Percentiles rank a stretch among this genome's conserved stretches.
phyloP scores from a whole-genome alignment of 1,140 invertebrate species.

The Drosophila cardini region DNA sequence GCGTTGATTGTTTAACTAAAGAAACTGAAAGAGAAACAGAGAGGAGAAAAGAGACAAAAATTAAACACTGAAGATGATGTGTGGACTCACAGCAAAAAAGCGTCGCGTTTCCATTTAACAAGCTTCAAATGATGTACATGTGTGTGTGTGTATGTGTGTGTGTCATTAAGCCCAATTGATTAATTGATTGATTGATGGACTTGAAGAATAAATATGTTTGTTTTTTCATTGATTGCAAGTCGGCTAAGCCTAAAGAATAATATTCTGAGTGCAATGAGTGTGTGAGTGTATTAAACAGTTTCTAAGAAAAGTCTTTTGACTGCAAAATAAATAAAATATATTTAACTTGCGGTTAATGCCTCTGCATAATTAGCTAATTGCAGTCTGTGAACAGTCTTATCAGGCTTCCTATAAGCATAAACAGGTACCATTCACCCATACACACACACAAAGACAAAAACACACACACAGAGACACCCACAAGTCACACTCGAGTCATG shows the following conservation, averaged over 20 bases:
- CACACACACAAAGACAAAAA: neutral
- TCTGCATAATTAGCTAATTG: slow-evolving; percentile 30
- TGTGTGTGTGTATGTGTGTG: slow-evolving; percentile 18
- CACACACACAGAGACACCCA: neutral
- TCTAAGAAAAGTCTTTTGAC: neutral
- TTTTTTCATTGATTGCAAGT: slow-evolving; percentile 27
- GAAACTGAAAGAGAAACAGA: neutral
- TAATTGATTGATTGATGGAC: slow-evolving; percentile 37
- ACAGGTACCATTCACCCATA: slow-evolving; percentile 21
- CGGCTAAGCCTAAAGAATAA: slow-evolving; percentile 21
- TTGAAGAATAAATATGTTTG: slow-evolving; percentile 11
- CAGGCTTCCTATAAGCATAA: slow-evolving; percentile 20
- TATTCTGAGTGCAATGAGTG: slow-evolving; percentile 30
- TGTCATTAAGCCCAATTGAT: slow-evolving; percentile 44
- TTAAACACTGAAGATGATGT: slow-evolving; percentile 22
- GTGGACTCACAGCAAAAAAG: slow-evolving; percentile 24
- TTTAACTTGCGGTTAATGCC: neutral
- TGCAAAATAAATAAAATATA: neutral
- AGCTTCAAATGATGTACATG: neutral
- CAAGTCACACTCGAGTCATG: neutral
- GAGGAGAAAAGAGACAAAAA: neutral
- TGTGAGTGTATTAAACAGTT: slow-evolving; percentile 3
- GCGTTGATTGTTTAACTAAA: slow-evolving; percentile 33
- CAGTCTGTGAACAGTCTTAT: slow-evolving; percentile 13
- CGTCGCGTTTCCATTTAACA: slow-evolving; percentile 32